A percentile compares a stretch with the other conserved stretches of the same genome.
Evolutionary conservation across 2,888 invertebrate genomes (phyloP).

Genomic region (Exephanes ischioxanthus): DNA sequence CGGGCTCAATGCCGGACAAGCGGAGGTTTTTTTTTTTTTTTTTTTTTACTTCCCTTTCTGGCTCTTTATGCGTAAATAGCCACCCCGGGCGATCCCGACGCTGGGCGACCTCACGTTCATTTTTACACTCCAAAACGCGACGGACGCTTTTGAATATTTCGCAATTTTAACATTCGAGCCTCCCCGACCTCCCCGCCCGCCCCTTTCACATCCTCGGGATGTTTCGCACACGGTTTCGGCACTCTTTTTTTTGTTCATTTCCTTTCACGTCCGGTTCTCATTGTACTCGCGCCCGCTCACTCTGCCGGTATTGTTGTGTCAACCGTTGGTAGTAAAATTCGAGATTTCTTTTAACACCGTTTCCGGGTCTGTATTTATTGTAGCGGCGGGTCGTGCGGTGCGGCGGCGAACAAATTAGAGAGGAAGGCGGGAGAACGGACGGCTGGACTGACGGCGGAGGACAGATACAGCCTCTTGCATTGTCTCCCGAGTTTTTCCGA

Average conservation of each 20-base stretch:
- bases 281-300: neutral
- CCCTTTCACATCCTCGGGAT: slow-evolving; percentile 13
- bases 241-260: neutral
- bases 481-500: neutral
- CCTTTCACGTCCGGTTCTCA: neutral
- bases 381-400: neutral
- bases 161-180: slow-evolving; percentile 6
- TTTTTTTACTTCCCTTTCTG: slow-evolving; percentile 51
- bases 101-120: neutral
- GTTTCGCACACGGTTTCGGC: slow-evolving; percentile 7
- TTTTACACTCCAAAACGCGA: slow-evolving; percentile 11
- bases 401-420: neutral
- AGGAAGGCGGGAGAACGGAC: neutral
- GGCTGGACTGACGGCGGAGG: neutral
- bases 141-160: slow-evolving; percentile 38
- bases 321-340: neutral
- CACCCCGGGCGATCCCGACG: slow-evolving; percentile 11
- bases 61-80: slow-evolving; percentile 14
- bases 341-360: neutral
- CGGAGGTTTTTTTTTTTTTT: neutral
- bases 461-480: neutral
- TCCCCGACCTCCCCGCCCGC: neutral
- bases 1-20: slow-evolving; percentile 44
- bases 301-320: slow-evolving; percentile 1
- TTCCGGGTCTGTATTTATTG: neutral